Percentiles rank a stretch among this genome's conserved stretches.
These are phyloP conservation scores for Pseudobourletiella spinata DNA, from an alignment of 1,140 invertebrate genomes.

Conservation along the genomic window DNA sequence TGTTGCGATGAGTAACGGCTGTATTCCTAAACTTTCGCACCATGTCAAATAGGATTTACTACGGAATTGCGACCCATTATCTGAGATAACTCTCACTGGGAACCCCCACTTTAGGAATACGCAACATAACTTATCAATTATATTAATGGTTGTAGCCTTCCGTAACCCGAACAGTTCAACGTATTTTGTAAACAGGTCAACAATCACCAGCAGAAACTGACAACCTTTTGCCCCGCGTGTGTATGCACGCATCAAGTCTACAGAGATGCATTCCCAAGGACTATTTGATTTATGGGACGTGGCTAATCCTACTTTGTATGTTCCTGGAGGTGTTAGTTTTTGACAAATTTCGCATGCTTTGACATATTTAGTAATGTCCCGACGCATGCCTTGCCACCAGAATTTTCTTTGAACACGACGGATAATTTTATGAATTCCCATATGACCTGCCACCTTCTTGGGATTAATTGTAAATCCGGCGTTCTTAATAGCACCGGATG, in stretches of 20 bases:
- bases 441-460: neutral
- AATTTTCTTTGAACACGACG: neutral
- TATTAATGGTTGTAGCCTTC: slow-evolving; percentile 11
- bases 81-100: slow-evolving; percentile 23
- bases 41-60: slow-evolving; percentile 11
- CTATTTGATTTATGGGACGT: neutral
- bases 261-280: slow-evolving; percentile 28
- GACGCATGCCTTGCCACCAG: slow-evolving; percentile 38
- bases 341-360: neutral
- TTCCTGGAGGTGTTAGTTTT: neutral
- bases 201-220: slow-evolving; percentile 23
- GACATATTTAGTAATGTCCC: slow-evolving; percentile 27
- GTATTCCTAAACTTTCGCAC: slow-evolving; percentile 6
- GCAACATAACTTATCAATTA: slow-evolving; percentile 19
- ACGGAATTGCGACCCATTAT: slow-evolving; percentile 37
- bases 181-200: slow-evolving; percentile 32
- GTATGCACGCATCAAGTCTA: slow-evolving; percentile 34
- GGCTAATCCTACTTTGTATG: neutral
- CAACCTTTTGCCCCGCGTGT: slow-evolving; percentile 4
- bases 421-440: slow-evolving; percentile 12
- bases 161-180: slow-evolving; percentile 24
- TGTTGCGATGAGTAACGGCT: slow-evolving; percentile 14
- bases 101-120: slow-evolving; percentile 36
- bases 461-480: too few relatives aligned
- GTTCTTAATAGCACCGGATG: too few relatives aligned